Evolutionary conservation across 2,113 vertebrate species (phyloP).

Genomic region (Microcebus jonahi): DNA sequence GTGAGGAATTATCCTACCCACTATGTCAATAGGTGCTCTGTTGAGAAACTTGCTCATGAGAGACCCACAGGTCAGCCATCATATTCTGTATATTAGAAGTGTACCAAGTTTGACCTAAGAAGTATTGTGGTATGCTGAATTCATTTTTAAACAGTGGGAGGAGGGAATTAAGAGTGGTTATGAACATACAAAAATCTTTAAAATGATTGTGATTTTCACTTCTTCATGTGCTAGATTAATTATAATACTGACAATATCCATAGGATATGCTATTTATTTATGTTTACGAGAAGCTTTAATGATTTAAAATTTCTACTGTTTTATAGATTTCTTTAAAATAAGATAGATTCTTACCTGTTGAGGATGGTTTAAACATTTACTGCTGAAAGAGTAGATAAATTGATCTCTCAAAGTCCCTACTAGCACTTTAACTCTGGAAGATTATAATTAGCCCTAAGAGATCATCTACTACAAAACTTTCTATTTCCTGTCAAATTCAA

Average conservation of each 20-base stretch:
- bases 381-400: neutral
- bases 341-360: neutral
- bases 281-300: neutral
- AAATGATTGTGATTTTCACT: neutral
- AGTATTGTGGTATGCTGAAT: too few species aligned
- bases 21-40: neutral
- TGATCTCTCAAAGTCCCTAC: neutral
- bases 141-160: neutral
- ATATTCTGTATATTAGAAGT: neutral
- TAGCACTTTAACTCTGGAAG: neutral
- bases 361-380: neutral
- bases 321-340: neutral
- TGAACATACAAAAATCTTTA: neutral
- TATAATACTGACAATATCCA: neutral
- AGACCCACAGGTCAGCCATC: neutral
- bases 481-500: slow-evolving; percentile 57
- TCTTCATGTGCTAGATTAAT: neutral
- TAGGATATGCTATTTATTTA: neutral
- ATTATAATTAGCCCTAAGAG: neutral
- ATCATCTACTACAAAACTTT: neutral
- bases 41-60: neutral
- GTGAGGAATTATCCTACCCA: neutral
- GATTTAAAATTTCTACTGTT: neutral
- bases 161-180: neutral
- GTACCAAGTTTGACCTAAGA: neutral